These are phyloP conservation scores for Drosophila saltans DNA, from an alignment of 1,140 invertebrate species.

Conservation along the genomic window DNA sequence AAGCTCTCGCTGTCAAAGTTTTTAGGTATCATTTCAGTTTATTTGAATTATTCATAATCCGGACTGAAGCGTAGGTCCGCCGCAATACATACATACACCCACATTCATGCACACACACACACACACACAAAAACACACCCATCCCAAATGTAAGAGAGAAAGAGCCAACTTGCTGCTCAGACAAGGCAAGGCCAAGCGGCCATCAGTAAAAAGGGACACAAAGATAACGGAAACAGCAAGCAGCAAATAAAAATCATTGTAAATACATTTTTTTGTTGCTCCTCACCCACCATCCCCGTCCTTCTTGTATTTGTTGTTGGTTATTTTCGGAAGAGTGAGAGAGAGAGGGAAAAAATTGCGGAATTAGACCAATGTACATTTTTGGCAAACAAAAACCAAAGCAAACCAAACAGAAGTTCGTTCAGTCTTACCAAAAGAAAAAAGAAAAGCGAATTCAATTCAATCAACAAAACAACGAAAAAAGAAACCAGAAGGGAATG, in stretches of 20 bases:
- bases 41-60: slow-evolving; percentile 82
- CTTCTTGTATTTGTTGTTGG: neutral
- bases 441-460: slow-evolving; percentile 45
- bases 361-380: slow-evolving; percentile 16
- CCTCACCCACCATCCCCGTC: neutral
- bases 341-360: too few relatives aligned
- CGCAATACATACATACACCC: slow-evolving; percentile 15
- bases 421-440: neutral
- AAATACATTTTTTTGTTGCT: slow-evolving; percentile 49
- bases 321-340: neutral
- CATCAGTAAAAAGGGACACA: slow-evolving; percentile 50
- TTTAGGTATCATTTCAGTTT: slow-evolving; percentile 81
- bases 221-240: slow-evolving; percentile 63
- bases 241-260: slow-evolving; percentile 76
- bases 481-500: neutral
- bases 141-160: slow-evolving; percentile 51
- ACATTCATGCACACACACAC: slow-evolving; percentile 5
- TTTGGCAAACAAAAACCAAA: slow-evolving; percentile 38
- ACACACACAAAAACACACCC: slow-evolving; percentile 4
- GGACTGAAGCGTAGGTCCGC: slow-evolving; percentile 54
- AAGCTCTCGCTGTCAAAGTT: slow-evolving; percentile 71
- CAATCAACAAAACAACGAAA: slow-evolving; percentile 35
- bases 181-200: slow-evolving; percentile 22
- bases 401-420: slow-evolving; percentile 35
- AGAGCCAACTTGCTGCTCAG: slow-evolving; percentile 29